These are phyloP conservation scores for Zosterops japonicus DNA, from an alignment of 2,113 vertebrate species.

Conservation along the genomic window DNA sequence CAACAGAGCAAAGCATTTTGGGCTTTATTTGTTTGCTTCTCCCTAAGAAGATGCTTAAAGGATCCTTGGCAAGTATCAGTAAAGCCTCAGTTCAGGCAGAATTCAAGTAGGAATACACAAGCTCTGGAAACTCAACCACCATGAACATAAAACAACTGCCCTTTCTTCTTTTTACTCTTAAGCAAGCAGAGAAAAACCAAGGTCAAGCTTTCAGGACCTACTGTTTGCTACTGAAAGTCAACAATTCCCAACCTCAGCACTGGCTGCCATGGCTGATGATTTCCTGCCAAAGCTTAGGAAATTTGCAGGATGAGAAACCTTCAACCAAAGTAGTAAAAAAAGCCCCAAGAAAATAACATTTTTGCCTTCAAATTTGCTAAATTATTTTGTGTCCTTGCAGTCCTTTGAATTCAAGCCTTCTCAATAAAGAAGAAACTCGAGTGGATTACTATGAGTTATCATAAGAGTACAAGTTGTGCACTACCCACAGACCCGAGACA, in stretches of 20 bases:
- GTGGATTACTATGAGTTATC: neutral
- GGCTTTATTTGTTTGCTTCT: neutral
- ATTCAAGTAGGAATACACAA: neutral
- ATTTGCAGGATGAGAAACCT: neutral
- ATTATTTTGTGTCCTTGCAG: neutral
- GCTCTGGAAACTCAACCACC: neutral
- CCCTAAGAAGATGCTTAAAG: neutral
- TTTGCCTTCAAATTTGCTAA: neutral
- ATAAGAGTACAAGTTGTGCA: neutral
- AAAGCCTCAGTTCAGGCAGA: neutral
- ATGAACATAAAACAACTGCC: neutral
- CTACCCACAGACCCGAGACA: neutral
- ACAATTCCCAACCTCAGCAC: neutral
- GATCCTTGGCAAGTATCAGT: neutral
- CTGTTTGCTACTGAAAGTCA: neutral
- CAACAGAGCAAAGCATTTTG: neutral
- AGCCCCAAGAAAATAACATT: neutral
- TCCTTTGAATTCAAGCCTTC: neutral
- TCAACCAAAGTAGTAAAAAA: neutral
- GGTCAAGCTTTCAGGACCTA: neutral
- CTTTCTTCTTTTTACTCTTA: neutral
- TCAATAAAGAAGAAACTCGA: neutral
- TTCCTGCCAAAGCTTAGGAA: neutral
- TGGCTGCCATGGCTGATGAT: neutral
- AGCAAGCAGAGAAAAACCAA: neutral